These are phyloP conservation scores for Aplodontia rufa DNA, from an alignment of 2,113 vertebrate genomes.

Conservation along the genomic window DNA sequence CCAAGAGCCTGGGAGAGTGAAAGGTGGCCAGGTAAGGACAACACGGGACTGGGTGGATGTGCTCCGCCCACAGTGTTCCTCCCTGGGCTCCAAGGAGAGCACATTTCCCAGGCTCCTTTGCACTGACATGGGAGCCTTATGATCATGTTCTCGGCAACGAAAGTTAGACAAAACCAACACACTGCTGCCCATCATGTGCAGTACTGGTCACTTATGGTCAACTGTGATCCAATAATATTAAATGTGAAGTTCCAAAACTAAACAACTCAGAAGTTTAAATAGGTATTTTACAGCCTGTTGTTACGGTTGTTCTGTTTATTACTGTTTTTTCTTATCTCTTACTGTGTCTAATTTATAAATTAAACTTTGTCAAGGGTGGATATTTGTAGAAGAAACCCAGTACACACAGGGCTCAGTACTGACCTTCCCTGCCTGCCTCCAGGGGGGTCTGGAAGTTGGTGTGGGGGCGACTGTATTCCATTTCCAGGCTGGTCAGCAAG, in stretches of 20 bases:
- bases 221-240: background rate
- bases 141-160: background rate
- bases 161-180: rapidly evolving
- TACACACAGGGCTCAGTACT: background rate
- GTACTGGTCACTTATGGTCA: background rate
- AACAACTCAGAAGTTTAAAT: background rate
- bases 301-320: background rate
- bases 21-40: rapidly evolving
- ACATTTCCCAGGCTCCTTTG: background rate
- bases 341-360: background rate
- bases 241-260: background rate
- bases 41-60: rapidly evolving
- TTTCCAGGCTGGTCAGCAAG: background rate
- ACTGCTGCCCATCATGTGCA: background rate
- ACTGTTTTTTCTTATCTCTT: background rate
- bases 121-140: rapidly evolving
- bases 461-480: rapidly evolving
- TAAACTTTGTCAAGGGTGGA: background rate
- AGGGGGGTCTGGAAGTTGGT: background rate
- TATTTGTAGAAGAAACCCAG: background rate
- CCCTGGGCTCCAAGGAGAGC: background rate
- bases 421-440: too few relatives aligned
- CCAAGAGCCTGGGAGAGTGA: too few relatives aligned
- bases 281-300: background rate
- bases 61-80: background rate